Conservation (phyloP, 2,797 vertebrate genomes). For the Sebastes wilsoni region DNA sequence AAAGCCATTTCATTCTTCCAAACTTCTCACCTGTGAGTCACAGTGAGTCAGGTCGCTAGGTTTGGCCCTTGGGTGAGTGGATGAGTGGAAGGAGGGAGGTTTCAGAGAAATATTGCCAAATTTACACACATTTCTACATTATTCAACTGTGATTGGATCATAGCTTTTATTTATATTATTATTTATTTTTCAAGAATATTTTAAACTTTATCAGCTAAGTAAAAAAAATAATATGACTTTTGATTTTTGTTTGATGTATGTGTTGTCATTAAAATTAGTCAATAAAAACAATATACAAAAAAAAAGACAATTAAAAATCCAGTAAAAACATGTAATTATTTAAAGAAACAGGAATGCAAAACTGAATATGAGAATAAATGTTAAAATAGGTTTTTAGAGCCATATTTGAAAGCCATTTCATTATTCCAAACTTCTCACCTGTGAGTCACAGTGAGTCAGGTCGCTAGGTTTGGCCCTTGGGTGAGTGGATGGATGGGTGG, state of each 20-base stretch:
- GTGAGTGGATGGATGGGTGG: conserved; percentile 34
- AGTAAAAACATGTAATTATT: no score
- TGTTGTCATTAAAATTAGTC: no score
- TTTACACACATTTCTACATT: background rate
- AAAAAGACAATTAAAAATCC: no score
- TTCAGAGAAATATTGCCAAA: background rate
- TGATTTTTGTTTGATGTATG: no score
- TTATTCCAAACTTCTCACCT: conserved; percentile 45
- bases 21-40: conserved; percentile 64
- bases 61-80: conserved; percentile 43
- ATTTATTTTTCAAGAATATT: no score
- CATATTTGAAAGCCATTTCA: conserved; percentile 15
- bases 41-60: conserved; percentile 51
- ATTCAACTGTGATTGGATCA: background rate
- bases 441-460: conserved; percentile 68
- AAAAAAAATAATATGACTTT: no score
- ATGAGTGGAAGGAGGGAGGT: background rate
- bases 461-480: conserved; percentile 33
- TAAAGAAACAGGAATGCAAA: no score
- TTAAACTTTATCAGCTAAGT: no score
- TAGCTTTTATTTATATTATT: no score
- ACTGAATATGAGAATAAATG: background rate
- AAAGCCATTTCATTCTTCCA: conserved; percentile 28
- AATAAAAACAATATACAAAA: no score
- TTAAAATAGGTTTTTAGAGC: background rate